These are phyloP conservation scores for Phengaris alcon DNA, from an alignment of 2,888 invertebrate species.

Conservation along the genomic window DNA sequence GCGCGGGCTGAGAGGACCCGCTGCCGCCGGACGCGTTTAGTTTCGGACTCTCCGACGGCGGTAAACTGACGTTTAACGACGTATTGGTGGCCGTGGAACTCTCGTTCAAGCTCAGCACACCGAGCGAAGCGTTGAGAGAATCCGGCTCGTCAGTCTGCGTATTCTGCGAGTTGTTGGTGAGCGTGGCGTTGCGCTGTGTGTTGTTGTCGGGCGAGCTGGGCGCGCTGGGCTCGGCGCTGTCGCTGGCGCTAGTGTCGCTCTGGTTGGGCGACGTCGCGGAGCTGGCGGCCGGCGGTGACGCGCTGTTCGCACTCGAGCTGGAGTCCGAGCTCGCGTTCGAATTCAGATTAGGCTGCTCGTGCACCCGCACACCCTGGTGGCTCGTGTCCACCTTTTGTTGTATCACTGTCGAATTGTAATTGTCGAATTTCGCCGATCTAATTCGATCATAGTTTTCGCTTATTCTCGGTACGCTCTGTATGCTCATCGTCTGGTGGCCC, in stretches of 20 bases:
- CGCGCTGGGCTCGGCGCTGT: slow-evolving; percentile 85
- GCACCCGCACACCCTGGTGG: slow-evolving; percentile 60
- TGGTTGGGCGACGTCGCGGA: slow-evolving; percentile 85
- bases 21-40: slow-evolving; percentile 48
- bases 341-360: slow-evolving; percentile 59
- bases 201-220: slow-evolving; percentile 82
- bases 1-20: slow-evolving; percentile 46
- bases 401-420: slow-evolving; percentile 54
- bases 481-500: slow-evolving; percentile 47
- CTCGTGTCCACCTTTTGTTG: slow-evolving; percentile 59
- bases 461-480: slow-evolving; percentile 58
- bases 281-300: slow-evolving; percentile 72
- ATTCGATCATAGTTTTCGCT: slow-evolving; percentile 58
- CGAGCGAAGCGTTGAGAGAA: slow-evolving; percentile 60
- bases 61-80: slow-evolving; percentile 65
- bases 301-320: slow-evolving; percentile 82
- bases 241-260: slow-evolving; percentile 84
- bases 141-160: slow-evolving; percentile 46
- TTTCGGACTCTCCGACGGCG: slow-evolving; percentile 66
- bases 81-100: slow-evolving; percentile 73
- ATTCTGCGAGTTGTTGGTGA: slow-evolving; percentile 46
- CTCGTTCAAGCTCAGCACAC: slow-evolving; percentile 65
- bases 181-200: slow-evolving; percentile 53
- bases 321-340: slow-evolving; percentile 81
- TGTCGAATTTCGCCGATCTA: slow-evolving; percentile 56